Conservation (phyloP, 2,888 invertebrate species). For the Heliconius ethilla region DNA sequence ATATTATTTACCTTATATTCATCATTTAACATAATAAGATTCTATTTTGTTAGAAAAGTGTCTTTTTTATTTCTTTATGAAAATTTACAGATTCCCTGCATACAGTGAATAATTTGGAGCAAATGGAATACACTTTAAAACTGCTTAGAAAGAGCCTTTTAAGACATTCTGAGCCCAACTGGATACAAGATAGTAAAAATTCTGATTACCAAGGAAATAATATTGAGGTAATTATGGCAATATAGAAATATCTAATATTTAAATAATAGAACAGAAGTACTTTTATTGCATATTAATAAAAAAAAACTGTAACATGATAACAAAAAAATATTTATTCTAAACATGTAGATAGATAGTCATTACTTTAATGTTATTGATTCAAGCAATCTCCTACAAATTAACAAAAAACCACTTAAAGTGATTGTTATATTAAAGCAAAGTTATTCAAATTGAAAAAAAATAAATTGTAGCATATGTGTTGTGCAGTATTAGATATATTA, state of each 20-base stretch:
- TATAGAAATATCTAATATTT: not conserved
- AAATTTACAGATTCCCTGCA: constrained; percentile 36
- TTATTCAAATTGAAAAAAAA: no score
- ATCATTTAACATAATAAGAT: not conserved
- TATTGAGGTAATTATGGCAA: constrained; percentile 39
- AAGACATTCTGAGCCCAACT: constrained; percentile 60
- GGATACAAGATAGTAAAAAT: constrained; percentile 49
- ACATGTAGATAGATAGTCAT: no score
- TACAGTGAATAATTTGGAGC: constrained; percentile 61
- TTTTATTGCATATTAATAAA: not conserved
- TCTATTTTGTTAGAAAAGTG: not conserved
- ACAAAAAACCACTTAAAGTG: no score
- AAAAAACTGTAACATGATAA: no score
- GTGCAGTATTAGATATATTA: no score
- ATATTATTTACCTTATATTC: not conserved
- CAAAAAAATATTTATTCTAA: not conserved
- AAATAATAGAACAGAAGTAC: not conserved
- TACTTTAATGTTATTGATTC: no score
- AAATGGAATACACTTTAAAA: constrained; percentile 69
- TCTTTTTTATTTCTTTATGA: not conserved
- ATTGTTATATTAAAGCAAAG: no score
- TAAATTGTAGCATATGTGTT: no score
- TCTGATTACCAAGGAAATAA: constrained; percentile 34
- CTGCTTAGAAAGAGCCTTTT: constrained; percentile 73
- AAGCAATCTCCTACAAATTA: no score